These are phyloP conservation scores for Anneissia japonica DNA, from an alignment of 35 echinoderm and acorn worm species.

Conservation along the genomic window DNA sequence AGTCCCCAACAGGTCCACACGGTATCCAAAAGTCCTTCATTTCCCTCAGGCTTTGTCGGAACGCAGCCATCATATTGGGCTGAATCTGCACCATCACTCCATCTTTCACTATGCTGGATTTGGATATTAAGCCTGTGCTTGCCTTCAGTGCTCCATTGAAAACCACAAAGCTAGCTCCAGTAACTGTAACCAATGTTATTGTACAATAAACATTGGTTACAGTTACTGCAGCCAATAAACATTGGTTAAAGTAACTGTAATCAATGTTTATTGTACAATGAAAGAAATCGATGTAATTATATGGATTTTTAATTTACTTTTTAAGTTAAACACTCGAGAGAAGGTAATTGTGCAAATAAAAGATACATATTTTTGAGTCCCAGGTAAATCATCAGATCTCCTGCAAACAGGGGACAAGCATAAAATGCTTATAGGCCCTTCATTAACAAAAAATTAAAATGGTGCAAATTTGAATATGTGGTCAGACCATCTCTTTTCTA, in stretches of 20 bases:
- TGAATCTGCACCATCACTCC: conserved; percentile 93
- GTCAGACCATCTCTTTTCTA: background rate
- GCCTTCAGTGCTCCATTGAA: conserved; percentile 89
- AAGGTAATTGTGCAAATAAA: no score
- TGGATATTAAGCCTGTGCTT: conserved; percentile 79
- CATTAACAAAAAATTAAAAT: no score
- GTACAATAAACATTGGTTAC: no score
- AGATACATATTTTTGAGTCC: no score
- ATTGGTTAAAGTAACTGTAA: no score
- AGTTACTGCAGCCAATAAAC: no score
- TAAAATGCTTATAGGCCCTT: no score
- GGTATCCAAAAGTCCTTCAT: conserved; percentile 82
- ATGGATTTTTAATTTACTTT: no score
- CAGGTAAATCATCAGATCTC: no score
- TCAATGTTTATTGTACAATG: background rate
- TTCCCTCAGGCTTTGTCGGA: conserved; percentile 68
- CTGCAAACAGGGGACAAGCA: no score
- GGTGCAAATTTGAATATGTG: background rate
- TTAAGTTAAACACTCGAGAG: no score
- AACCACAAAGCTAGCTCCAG: conserved; percentile 93
- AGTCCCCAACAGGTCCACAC: conserved; percentile 44
- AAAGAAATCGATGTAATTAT: no score
- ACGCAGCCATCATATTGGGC: conserved; percentile 72
- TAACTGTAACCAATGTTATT: conserved; percentile 66
- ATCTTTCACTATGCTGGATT: conserved; percentile 95